Conservation (phyloP, 2,888 invertebrate genomes). For the Empis stercorea region DNA sequence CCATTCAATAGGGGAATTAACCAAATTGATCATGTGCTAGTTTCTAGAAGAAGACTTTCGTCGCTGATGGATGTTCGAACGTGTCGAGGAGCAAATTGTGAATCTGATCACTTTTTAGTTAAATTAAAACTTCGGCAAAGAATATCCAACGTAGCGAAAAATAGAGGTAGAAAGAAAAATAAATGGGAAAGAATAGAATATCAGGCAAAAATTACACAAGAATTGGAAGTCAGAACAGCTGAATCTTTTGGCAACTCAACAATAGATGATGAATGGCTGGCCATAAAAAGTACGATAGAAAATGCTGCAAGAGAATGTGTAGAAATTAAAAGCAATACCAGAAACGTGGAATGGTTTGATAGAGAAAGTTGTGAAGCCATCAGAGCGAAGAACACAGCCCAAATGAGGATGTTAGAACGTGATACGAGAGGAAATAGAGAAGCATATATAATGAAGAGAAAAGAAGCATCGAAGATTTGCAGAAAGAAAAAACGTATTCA, state of each 20-base stretch:
- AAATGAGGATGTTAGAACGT: too few relatives aligned
- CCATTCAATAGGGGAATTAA: background rate
- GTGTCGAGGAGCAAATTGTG: background rate
- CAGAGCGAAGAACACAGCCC: too few relatives aligned
- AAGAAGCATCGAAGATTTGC: background rate
- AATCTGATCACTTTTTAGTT: background rate
- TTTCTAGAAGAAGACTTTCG: background rate
- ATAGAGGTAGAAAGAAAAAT: too few relatives aligned
- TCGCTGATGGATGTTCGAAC: background rate
- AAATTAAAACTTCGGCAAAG: too few relatives aligned
- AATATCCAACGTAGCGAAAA: too few relatives aligned
- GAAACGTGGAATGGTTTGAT: background rate
- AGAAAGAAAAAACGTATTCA: too few relatives aligned
- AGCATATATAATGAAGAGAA: background rate
- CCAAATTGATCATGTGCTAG: background rate
- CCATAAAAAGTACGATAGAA: background rate
- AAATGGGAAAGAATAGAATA: background rate
- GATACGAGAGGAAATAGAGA: background rate
- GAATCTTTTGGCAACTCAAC: too few relatives aligned
- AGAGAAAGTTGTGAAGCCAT: background rate
- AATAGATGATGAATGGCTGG: too few relatives aligned
- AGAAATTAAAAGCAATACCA: background rate
- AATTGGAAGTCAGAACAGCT: too few relatives aligned
- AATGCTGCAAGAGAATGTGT: background rate
- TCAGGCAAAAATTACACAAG: too few relatives aligned